A percentile compares a stretch with the other conserved stretches of the same genome.
These are phyloP conservation scores for Takifugu flavidus DNA, from an alignment of 2,113 vertebrate genomes.

Conservation along the genomic window DNA sequence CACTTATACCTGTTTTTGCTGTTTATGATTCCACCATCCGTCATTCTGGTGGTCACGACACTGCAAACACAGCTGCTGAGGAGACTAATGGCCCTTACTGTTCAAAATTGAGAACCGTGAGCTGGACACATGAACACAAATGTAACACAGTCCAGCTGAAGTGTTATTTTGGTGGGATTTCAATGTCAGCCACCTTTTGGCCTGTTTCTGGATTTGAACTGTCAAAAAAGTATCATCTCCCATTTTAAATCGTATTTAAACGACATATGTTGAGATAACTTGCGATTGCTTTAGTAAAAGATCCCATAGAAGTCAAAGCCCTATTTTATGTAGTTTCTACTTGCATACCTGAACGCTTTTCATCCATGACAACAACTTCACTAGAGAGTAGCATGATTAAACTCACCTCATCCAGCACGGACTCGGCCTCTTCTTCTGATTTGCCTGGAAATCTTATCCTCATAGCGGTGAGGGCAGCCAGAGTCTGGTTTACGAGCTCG, in stretches of 20 bases:
- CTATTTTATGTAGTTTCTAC: background rate
- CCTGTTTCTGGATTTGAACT: background rate
- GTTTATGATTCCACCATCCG: slow-evolving; percentile 1
- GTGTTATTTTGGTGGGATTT: slow-evolving; percentile 9
- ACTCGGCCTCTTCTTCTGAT: slow-evolving; percentile 89
- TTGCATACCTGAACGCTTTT: too few relatives aligned
- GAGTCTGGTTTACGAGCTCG: slow-evolving; percentile 85
- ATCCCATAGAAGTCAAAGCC: background rate
- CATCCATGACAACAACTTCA: background rate
- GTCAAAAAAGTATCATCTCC: background rate
- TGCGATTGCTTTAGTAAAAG: background rate
- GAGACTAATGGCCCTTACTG: slow-evolving; percentile 18
- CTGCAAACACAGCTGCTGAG: slow-evolving; percentile 35
- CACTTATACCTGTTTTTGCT: too few relatives aligned
- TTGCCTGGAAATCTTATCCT: slow-evolving; percentile 93
- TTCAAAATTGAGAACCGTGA: slow-evolving; percentile 13
- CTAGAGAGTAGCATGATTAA: background rate
- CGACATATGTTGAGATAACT: background rate
- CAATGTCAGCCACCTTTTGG: slow-evolving; percentile 16
- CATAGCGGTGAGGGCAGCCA: slow-evolving; percentile 88
- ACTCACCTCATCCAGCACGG: slow-evolving; percentile 89
- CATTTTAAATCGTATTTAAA: background rate
- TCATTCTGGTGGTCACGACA: slow-evolving; percentile 7
- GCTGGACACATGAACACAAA: slow-evolving; percentile 15
- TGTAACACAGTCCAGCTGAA: slow-evolving; percentile 6